These are phyloP conservation scores for Myotis yumanensis DNA, from an alignment of 2,113 vertebrate species.

Conservation along the genomic window DNA sequence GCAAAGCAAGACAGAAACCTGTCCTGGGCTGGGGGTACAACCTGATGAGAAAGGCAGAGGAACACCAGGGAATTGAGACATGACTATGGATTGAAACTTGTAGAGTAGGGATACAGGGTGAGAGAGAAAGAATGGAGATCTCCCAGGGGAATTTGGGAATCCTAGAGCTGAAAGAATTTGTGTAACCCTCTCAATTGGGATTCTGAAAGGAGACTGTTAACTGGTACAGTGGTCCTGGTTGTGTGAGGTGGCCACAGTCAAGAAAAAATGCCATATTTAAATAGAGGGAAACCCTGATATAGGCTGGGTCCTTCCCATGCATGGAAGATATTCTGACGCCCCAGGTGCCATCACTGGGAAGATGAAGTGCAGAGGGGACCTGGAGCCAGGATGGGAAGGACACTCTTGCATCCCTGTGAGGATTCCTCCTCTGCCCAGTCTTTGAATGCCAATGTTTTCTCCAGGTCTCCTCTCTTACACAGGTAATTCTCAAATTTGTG, in stretches of 20 bases:
- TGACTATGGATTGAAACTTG: background rate
- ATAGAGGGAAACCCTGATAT: background rate
- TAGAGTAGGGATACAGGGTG: background rate
- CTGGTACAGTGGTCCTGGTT: background rate
- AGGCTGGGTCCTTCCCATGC: background rate
- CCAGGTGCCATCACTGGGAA: background rate
- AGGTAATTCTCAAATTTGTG: background rate
- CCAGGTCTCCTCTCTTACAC: background rate
- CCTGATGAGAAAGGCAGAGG: background rate
- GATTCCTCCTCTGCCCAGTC: background rate
- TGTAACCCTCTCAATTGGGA: background rate
- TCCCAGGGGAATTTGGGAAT: background rate
- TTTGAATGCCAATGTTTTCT: rapidly evolving
- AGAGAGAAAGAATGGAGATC: background rate
- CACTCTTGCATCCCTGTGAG: background rate
- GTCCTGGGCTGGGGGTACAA: background rate
- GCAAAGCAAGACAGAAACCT: background rate
- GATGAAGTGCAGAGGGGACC: background rate
- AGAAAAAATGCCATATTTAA: background rate
- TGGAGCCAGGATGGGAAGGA: background rate
- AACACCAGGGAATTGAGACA: background rate
- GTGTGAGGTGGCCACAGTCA: background rate
- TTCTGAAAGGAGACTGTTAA: background rate
- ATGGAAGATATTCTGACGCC: background rate
- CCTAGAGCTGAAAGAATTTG: background rate